These are phyloP conservation scores for Oncopeltus fasciatus DNA, from an alignment of 1,140 invertebrate species.

Conservation along the genomic window DNA sequence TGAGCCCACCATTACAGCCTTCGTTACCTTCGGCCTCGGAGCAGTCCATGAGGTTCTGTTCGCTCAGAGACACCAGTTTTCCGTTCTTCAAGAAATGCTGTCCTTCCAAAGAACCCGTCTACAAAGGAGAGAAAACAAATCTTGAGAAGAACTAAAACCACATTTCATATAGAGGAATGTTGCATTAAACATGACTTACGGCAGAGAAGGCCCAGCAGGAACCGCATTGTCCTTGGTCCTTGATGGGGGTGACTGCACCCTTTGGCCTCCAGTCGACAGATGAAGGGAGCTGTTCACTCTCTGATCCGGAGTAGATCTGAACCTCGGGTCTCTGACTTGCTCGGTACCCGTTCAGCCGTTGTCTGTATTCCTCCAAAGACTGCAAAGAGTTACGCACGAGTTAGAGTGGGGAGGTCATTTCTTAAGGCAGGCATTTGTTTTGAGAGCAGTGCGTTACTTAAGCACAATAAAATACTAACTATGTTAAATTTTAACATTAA, in stretches of 20 bases:
- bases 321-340: not conserved
- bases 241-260: constrained; percentile 79
- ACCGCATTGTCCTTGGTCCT: constrained; percentile 77
- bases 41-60: too few species aligned
- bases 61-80: constrained; percentile 77
- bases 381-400: not conserved
- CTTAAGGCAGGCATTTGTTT: too few species aligned
- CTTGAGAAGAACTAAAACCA: too few species aligned
- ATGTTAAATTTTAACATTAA: not conserved
- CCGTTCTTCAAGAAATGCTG: constrained; percentile 80
- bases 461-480: not conserved
- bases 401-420: too few species aligned
- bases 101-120: constrained; percentile 89
- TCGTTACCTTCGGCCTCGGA: constrained; percentile 79
- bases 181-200: too few species aligned
- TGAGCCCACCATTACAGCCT: constrained; percentile 88
- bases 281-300: constrained; percentile 46
- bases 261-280: constrained; percentile 68
- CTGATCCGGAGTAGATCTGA: not conserved
- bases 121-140: too few species aligned
- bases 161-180: too few species aligned
- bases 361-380: not conserved
- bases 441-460: not conserved
- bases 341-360: not conserved
- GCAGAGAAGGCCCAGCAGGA: constrained; percentile 53